phyloP scores from a whole-genome alignment of 1,140 invertebrate species.

The Brachionus calyciflorus region DNA sequence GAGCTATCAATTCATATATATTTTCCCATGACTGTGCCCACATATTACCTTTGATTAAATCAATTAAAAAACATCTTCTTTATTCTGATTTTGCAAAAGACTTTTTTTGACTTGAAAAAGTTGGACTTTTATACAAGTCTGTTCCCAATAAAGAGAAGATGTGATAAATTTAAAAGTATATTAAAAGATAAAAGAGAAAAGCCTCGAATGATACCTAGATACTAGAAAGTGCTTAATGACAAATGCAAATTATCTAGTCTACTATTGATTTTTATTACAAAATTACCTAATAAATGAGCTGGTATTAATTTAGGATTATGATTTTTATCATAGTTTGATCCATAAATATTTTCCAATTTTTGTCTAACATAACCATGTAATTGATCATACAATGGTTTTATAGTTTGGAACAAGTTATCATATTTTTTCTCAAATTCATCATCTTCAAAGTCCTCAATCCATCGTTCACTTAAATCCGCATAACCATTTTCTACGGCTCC shows the following conservation, averaged over 20 bases:
- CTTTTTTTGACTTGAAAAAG: too few species aligned
- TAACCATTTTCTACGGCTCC: constrained; percentile 54
- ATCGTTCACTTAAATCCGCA: constrained; percentile 52
- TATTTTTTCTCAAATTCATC: constrained; percentile 51
- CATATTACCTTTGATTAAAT: too few species aligned
- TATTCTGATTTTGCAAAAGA: too few species aligned
- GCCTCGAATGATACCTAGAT: too few species aligned
- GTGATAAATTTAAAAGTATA: too few species aligned
- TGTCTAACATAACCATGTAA: constrained; percentile 57
- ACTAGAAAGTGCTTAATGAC: too few species aligned
- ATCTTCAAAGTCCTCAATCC: constrained; percentile 53
- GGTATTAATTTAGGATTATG: constrained; percentile 70
- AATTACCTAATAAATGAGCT: constrained; percentile 77
- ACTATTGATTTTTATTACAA: too few species aligned
- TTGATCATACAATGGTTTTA: constrained; percentile 55
- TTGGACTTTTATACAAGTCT: too few species aligned
- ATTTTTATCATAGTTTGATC: constrained; percentile 48
- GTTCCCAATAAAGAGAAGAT: too few species aligned
- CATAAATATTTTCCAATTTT: constrained; percentile 52
- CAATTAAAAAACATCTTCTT: too few species aligned
- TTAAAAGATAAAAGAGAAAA: too few species aligned
- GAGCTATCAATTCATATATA: constrained; percentile 73
- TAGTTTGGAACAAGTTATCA: constrained; percentile 51
- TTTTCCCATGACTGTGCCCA: constrained; percentile 86
- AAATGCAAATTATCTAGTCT: too few species aligned